Conservation (phyloP, 2,888 invertebrate species). For the Arctia plantaginis region DNA sequence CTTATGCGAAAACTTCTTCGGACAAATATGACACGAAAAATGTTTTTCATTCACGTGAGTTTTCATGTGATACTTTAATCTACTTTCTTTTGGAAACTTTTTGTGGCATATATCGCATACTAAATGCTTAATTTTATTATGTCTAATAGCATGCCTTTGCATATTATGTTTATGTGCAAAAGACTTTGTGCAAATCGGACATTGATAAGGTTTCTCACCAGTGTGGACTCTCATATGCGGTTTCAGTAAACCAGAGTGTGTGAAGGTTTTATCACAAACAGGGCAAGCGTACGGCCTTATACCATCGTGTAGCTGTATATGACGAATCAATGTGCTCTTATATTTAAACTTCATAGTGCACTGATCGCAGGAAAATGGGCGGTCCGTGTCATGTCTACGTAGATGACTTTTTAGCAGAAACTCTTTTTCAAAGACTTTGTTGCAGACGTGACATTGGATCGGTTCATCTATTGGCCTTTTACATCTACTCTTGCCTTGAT, state of each 20-base stretch:
- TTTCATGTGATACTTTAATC: conserved; percentile 73
- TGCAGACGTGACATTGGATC: conserved; percentile 46
- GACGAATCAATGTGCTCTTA: conserved; percentile 66
- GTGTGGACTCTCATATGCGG: conserved; percentile 69
- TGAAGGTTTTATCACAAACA: conserved; percentile 67
- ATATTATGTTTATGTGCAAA: conserved; percentile 75
- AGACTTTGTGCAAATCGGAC: conserved; percentile 62
- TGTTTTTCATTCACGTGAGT: conserved; percentile 69
- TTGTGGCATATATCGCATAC: conserved; percentile 72
- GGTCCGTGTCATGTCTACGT: conserved; percentile 44
- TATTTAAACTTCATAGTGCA: conserved; percentile 63
- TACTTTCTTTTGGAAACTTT: conserved; percentile 69
- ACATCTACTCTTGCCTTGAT: conserved; percentile 47
- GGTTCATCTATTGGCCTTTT: conserved; percentile 28
- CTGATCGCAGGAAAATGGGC: conserved; percentile 40
- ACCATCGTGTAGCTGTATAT: conserved; percentile 64
- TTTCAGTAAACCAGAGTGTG: conserved; percentile 51
- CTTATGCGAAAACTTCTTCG: conserved; percentile 71
- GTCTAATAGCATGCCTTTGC: conserved; percentile 65
- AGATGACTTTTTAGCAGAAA: conserved; percentile 53
- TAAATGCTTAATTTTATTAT: conserved; percentile 65
- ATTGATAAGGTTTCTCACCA: conserved; percentile 60
- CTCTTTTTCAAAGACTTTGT: conserved; percentile 51
- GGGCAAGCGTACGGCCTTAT: conserved; percentile 57
- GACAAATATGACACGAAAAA: conserved; percentile 67